These are phyloP conservation scores for Pholis gunnellus DNA, from an alignment of 2,113 vertebrate genomes.

Conservation along the genomic window DNA sequence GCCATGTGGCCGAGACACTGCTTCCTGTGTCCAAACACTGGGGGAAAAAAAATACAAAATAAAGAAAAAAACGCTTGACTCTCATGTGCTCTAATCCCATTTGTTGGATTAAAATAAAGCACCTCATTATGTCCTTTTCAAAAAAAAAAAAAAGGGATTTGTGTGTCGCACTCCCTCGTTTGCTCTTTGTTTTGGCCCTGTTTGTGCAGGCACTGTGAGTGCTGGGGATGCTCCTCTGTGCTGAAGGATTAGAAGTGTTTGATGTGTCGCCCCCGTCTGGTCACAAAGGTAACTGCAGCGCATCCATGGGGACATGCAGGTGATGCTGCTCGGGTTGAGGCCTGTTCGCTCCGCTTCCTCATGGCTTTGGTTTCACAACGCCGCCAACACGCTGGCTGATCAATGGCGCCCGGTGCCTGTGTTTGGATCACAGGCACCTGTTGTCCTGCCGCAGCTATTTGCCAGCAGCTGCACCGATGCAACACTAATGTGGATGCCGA, in stretches of 20 bases:
- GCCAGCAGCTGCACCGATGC: slow-evolving; percentile 19
- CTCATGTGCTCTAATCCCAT: slow-evolving; percentile 44
- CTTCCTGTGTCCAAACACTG: slow-evolving; percentile 65
- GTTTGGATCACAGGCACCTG: slow-evolving; percentile 24
- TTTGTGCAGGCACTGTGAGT: slow-evolving; percentile 10
- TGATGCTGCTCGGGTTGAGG: slow-evolving; percentile 17
- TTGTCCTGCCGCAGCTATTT: slow-evolving; percentile 22
- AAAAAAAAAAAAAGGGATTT: background rate
- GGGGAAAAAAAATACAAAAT: background rate
- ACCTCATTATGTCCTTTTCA: slow-evolving; percentile 23
- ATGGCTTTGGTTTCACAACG: background rate
- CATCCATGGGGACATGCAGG: background rate
- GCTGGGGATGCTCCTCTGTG: slow-evolving; percentile 12
- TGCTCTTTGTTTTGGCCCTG: background rate
- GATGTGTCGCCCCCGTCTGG: slow-evolving; percentile 81
- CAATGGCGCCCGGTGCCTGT: background rate
- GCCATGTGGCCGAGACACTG: slow-evolving; percentile 65
- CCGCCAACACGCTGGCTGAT: background rate
- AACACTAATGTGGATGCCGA: slow-evolving; percentile 20
- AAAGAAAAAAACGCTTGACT: slow-evolving; percentile 1
- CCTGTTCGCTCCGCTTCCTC: background rate
- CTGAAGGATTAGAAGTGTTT: slow-evolving; percentile 22
- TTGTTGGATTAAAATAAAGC: slow-evolving; percentile 57
- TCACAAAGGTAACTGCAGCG: slow-evolving; percentile 39
- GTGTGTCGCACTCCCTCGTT: background rate